A percentile compares a stretch with the other conserved stretches of the same genome.
Evolutionary conservation across 2,797 vertebrate genomes (phyloP).

Genomic region (Pteropus rufus): DNA sequence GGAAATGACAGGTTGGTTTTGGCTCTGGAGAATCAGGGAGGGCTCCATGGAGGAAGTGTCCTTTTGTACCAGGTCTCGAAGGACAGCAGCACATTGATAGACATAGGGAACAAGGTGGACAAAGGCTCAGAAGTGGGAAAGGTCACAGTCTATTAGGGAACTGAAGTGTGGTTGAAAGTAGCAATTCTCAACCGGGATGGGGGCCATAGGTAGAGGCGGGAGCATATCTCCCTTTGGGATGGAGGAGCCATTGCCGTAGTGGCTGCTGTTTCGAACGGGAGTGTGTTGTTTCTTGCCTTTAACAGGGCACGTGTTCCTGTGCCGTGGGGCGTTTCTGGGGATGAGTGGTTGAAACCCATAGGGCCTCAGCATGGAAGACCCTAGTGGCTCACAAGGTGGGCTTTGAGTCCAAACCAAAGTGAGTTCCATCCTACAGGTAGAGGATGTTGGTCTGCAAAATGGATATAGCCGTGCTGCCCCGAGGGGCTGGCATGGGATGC

Average conservation of each 20-base stretch:
- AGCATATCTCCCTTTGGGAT: not conserved
- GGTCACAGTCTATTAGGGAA: not conserved
- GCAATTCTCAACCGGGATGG: too few relatives aligned
- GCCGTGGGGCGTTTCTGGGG: not conserved
- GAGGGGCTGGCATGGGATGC: not conserved
- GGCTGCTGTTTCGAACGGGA: not conserved
- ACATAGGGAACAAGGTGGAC: not conserved
- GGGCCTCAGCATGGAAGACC: not conserved
- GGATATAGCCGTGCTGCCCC: accelerated
- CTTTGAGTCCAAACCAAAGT: not conserved
- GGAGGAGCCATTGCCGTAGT: not conserved
- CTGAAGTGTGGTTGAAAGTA: not conserved
- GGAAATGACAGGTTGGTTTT: not conserved
- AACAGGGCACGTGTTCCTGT: not conserved
- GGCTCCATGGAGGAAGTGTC: not conserved
- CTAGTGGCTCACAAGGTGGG: not conserved
- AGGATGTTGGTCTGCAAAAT: not conserved
- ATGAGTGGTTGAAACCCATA: not conserved
- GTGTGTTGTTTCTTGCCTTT: not conserved
- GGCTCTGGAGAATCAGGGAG: not conserved
- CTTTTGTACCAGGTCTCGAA: not conserved
- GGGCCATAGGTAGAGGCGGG: not conserved
- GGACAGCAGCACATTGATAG: not conserved
- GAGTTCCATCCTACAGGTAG: not conserved
- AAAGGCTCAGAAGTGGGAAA: not conserved